These are phyloP conservation scores for Cochlearius cochlearius DNA, from an alignment of 2,113 vertebrate species.

Conservation along the genomic window DNA sequence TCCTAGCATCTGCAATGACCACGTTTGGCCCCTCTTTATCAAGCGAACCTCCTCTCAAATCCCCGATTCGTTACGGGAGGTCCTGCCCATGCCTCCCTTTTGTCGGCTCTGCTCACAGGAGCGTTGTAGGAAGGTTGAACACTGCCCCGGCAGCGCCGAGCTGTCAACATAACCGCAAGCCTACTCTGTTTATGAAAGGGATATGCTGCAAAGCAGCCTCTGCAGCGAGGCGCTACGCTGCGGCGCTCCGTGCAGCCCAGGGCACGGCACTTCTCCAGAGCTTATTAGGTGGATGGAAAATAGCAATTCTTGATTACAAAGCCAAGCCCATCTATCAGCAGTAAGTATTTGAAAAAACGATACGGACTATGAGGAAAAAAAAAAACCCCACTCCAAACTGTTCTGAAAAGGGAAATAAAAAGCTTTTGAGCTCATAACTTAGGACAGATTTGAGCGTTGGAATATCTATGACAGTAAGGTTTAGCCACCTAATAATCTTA, in stretches of 20 bases:
- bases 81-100: background rate
- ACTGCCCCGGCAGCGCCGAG: background rate
- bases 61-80: background rate
- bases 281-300: background rate
- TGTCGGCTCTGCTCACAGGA: background rate
- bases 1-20: background rate
- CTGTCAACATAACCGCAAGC: background rate
- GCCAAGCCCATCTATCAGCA: background rate
- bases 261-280: background rate
- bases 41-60: background rate
- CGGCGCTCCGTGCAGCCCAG: background rate
- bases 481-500: background rate
- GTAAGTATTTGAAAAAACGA: background rate
- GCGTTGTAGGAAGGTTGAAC: background rate
- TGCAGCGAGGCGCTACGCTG: rapidly evolving
- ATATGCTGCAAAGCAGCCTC: background rate
- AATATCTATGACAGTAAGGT: background rate
- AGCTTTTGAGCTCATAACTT: background rate
- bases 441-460: background rate
- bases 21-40: background rate
- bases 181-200: background rate
- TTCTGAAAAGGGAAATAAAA: background rate
- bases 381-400: no score
- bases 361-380: background rate
- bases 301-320: background rate